Evolutionary conservation across 2,797 vertebrate genomes (phyloP).

Genomic region (Jordanella pulchra): DNA sequence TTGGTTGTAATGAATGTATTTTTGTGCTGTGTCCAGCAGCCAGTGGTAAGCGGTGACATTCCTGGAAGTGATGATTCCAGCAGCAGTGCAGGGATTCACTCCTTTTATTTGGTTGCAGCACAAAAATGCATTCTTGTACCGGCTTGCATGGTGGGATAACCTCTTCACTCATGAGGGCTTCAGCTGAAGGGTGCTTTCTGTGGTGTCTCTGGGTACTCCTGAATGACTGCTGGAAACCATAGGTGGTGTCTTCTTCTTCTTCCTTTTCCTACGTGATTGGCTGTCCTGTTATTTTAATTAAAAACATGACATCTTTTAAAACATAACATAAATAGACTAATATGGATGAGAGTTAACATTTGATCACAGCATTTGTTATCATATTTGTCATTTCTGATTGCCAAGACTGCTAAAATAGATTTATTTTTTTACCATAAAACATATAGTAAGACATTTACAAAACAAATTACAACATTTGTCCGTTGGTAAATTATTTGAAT

Average conservation of each 20-base stretch:
- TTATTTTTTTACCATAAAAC: too few relatives aligned
- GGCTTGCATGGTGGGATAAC: conserved; percentile 55
- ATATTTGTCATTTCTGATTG: too few relatives aligned
- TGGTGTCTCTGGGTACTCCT: conserved; percentile 18
- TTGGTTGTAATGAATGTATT: conserved; percentile 42
- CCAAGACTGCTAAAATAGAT: too few relatives aligned
- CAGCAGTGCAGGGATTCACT: background rate
- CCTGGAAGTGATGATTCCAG: background rate
- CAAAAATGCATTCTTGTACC: conserved; percentile 61
- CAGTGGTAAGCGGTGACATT: conserved; percentile 14
- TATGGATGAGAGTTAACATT: too few relatives aligned
- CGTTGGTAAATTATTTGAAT: too few relatives aligned
- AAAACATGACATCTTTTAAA: background rate
- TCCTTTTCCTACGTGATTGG: background rate
- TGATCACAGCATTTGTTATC: too few relatives aligned
- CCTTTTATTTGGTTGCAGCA: conserved; percentile 28
- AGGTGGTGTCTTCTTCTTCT: background rate
- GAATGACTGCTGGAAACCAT: too few relatives aligned
- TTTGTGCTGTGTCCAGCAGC: conserved; percentile 39
- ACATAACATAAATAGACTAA: background rate
- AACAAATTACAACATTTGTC: too few relatives aligned
- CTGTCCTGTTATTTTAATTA: background rate
- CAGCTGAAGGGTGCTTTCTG: conserved; percentile 30
- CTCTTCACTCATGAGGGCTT: conserved; percentile 22
- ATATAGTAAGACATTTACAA: too few relatives aligned